Evolutionary conservation across 2,113 vertebrate species (phyloP).

Genomic region (Holacanthus passer): DNA sequence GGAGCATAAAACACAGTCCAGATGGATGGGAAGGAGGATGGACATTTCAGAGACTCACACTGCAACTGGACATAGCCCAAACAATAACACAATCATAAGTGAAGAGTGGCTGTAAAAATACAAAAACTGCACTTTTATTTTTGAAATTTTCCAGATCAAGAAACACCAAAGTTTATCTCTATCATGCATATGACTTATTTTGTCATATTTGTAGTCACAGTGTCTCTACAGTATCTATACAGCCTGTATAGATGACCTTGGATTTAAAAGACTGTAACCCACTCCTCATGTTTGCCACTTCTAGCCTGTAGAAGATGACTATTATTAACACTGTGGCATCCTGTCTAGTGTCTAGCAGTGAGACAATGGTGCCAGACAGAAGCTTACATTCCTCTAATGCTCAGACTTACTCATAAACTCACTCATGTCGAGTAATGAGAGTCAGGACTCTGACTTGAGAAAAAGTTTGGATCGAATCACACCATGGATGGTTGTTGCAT

Average conservation of each 20-base stretch:
- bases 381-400: constrained; percentile 73
- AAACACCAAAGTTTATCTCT: neutral
- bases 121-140: no score
- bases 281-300: constrained; percentile 24
- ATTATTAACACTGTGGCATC: constrained; percentile 61
- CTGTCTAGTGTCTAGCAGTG: constrained; percentile 43
- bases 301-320: constrained; percentile 31
- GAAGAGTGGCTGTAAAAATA: no score
- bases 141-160: neutral
- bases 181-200: neutral
- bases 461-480: neutral
- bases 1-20: constrained; percentile 49
- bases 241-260: constrained; percentile 8
- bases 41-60: constrained; percentile 26
- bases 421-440: neutral
- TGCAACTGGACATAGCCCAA: neutral
- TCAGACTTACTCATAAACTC: constrained; percentile 51
- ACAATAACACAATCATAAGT: neutral
- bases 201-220: constrained; percentile 4
- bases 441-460: constrained; percentile 1
- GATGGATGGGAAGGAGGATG: constrained; percentile 47
- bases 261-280: constrained; percentile 4
- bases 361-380: constrained; percentile 58
- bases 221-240: neutral
- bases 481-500: neutral